phyloP scores from a whole-genome alignment of 2,113 vertebrate species.

The Melanostigma gelatinosum region DNA sequence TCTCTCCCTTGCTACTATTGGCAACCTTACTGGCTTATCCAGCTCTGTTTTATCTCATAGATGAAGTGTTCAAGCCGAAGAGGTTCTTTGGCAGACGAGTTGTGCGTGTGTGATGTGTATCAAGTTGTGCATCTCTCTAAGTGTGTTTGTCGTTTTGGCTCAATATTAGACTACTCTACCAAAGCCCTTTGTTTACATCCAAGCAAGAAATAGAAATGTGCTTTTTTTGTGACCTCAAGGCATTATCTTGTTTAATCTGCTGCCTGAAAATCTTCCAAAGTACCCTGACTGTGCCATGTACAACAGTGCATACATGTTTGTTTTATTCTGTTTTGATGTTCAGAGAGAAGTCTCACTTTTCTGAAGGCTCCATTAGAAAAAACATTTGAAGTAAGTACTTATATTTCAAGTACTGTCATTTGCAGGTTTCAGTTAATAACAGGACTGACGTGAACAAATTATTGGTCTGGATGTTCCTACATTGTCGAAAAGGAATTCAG shows the following conservation, averaged over 20 bases:
- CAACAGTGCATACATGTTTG: constrained; percentile 23
- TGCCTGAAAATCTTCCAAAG: constrained; percentile 61
- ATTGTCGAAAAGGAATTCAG: constrained; percentile 29
- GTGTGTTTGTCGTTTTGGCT: constrained; percentile 46
- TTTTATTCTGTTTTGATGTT: constrained; percentile 21
- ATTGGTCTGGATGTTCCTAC: constrained; percentile 23
- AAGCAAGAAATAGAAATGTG: constrained; percentile 40
- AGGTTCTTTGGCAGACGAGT: constrained; percentile 67
- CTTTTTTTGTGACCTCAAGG: constrained; percentile 36
- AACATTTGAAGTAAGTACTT: not conserved
- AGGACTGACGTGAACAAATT: constrained; percentile 26
- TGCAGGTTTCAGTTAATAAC: constrained; percentile 38
- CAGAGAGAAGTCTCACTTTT: not conserved
- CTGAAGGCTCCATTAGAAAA: constrained; percentile 1
- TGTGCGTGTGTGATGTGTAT: constrained; percentile 40
- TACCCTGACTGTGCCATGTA: constrained; percentile 3
- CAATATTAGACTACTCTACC: constrained; percentile 49
- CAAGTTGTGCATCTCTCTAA: constrained; percentile 43
- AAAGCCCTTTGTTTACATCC: constrained; percentile 54
- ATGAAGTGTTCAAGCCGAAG: constrained; percentile 80
- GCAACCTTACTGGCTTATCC: constrained; percentile 75
- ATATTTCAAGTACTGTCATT: constrained; percentile 22
- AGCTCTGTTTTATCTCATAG: constrained; percentile 83
- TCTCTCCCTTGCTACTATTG: constrained; percentile 65
- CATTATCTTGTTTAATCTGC: constrained; percentile 53